Conservation (phyloP, 2,797 vertebrate genomes). For the Muraenolepis orangiensis region DNA sequence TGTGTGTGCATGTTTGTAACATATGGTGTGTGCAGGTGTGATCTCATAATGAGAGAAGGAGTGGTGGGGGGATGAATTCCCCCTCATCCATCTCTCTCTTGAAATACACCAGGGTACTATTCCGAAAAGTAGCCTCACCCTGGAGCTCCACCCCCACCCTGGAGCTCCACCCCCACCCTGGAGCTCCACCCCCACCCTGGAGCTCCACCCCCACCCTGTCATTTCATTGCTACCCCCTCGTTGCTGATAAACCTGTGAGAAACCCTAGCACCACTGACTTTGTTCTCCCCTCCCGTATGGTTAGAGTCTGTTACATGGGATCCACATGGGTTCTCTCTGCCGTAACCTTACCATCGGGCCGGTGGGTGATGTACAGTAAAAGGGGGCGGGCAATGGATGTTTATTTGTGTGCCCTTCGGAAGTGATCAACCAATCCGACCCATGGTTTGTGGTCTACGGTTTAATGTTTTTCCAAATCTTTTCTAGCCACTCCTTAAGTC, state of each 20-base stretch:
- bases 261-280: slow-evolving; percentile 41
- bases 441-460: slow-evolving; percentile 5
- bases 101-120: neutral
- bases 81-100: neutral
- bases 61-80: neutral
- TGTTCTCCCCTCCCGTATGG: slow-evolving; percentile 16
- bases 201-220: slow-evolving; percentile 6
- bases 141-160: neutral
- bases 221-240: slow-evolving; percentile 56
- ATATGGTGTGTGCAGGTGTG: slow-evolving; percentile 1
- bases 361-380: neutral
- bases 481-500: slow-evolving; percentile 21
- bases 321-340: slow-evolving; percentile 1
- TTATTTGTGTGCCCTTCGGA: neutral
- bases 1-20: neutral
- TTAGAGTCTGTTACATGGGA: slow-evolving; percentile 20
- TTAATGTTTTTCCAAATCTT: slow-evolving; percentile 21
- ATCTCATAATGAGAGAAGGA: neutral
- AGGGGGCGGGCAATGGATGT: slow-evolving; percentile 1
- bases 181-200: neutral
- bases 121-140: neutral
- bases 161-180: neutral
- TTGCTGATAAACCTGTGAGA: slow-evolving; percentile 53
- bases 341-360: neutral
- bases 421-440: neutral